Evolutionary conservation across 1,140 invertebrate genomes (phyloP), one percentile per base, ranked within the genome.

Genomic region (Oryctes rhinoceros): DNA sequence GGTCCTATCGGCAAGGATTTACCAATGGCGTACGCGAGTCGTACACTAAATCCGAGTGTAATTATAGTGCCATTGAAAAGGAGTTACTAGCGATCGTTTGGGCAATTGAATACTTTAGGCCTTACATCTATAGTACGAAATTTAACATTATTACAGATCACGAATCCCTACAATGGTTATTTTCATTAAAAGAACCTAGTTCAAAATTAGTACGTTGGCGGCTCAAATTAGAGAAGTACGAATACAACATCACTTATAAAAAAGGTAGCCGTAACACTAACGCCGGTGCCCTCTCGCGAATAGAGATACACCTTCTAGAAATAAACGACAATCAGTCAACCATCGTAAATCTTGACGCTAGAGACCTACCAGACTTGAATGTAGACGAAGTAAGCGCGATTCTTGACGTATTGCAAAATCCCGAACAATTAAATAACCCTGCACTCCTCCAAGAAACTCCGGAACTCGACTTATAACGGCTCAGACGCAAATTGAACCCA

Each of bases 141-240:
- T 85, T 84, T 80, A 47, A 35, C 5, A 80, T 81, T 24, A 15
- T 47, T 74, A 81, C 81, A 4, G 81, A 80, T 53, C 81, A 81
- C 35, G 24, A 44, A 39, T 79, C 81, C 3, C 48, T 80, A 47
- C 20, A 18, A 76, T 76, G 44, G 35, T 37, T 76, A 20, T 76
- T 76, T 48, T 44, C 35, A 10, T 76, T 67, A 77, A 30, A 35
- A 15, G 82, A 84, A 59, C 84, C 83, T 53, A 84, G 83, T 67
- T 83, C 88, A 84, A 91, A 88, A 82, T 81, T 91, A 18, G 85
- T 88, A 3, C 81, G 89, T 18, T 92, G 90, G 91, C 80, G 87
- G 76, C 44, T 91, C 10, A 85, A 87, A 81, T 35, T 6, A 83
- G 71, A 75, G 24, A 67, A 80, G 24, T 80, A 3, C 76, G 71